Base-by-base conservation (phyloP, 2,888 invertebrate genomes). In the Synergus umbraculus region DNA sequence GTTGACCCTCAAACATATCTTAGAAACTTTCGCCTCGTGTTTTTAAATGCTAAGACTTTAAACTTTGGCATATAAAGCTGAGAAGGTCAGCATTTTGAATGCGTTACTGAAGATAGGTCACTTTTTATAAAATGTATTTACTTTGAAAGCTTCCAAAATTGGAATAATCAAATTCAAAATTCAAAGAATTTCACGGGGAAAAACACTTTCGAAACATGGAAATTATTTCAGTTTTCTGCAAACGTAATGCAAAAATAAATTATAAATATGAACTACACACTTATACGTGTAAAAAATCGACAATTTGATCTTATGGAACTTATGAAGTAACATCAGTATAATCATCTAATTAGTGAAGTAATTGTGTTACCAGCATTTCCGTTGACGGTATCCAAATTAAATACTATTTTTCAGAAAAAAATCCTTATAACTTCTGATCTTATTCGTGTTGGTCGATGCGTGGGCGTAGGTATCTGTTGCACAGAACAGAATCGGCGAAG, bases 401-500 rank as follows among this genome's bases (percentile, higher is more conserved):
- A 29, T 29, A 29, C 18, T 46, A 29, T 29, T 37, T 73, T 73
- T 73, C 49, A 37, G 49, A 29, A 37, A 49, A 54, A 54, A 9
- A 12, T 37, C 54, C 29, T 43, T 29, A 29, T 3, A 29, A 29
- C 3, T 29, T 66, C 43, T 66, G 43, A 44, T 43, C 44, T 66
- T 66, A 15, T 41, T 73, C 49, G n/a, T 73, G 73, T 37, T 37
- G 54, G 49, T 54, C 67, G 67, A 22, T 73, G 49, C 49, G 49
- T 73, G 49, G 37, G 73, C 73, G 54, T 73, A 54, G 54, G 73
- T 73, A 73, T 73, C 37, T 54, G 73, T 73, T 10, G 49, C 3
- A 54, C 29, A 64, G 37, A 76, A 67, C 37, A 66, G 77, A 66
- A 81, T 82, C 78, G 69, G 54, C 76, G 13, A n/a, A 29, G 41